A percentile compares a stretch with the other conserved stretches of the same genome.
These are phyloP conservation scores for Thunnus maccoyii DNA, from an alignment of 2,113 vertebrate genomes.

Conservation along the genomic window DNA sequence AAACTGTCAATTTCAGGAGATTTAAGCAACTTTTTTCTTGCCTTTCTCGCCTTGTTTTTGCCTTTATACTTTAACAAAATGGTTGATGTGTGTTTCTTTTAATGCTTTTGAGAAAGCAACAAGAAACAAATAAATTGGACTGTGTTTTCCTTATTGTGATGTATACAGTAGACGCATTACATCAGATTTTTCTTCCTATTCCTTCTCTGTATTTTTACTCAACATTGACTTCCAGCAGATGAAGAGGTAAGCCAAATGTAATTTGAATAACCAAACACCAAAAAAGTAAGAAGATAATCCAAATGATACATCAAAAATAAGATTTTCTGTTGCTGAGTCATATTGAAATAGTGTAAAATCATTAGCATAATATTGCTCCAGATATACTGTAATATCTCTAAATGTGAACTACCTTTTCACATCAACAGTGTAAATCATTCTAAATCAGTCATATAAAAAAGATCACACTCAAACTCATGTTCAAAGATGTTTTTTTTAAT, in stretches of 20 bases:
- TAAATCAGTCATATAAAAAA: neutral
- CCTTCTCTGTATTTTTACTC: neutral
- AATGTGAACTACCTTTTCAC: neutral
- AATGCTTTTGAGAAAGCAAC: conserved; percentile 11
- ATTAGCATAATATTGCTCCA: conserved; percentile 9
- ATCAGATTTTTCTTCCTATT: neutral
- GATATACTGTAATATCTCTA: neutral
- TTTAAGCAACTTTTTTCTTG: neutral
- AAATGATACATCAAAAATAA: conserved; percentile 32
- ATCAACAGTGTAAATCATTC: neutral
- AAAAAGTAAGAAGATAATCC: conserved; percentile 18
- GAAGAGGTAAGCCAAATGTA: conserved; percentile 9
- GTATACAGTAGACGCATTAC: neutral
- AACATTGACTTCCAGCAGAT: conserved; percentile 4
- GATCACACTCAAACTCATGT: conserved; percentile 10
- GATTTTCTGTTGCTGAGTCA: conserved; percentile 31
- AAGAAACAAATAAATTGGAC: neutral
- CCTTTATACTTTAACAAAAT: neutral
- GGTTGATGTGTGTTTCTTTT: neutral
- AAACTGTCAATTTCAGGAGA: conserved; percentile 21
- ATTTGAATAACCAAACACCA: conserved; percentile 35
- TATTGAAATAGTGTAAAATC: neutral
- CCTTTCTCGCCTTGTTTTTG: neutral
- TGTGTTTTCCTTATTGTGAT: neutral
- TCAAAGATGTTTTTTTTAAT: conserved; percentile 59